Base-by-base conservation (phyloP, 1,140 invertebrate species). In the Rhopalosiphum maidis region DNA sequence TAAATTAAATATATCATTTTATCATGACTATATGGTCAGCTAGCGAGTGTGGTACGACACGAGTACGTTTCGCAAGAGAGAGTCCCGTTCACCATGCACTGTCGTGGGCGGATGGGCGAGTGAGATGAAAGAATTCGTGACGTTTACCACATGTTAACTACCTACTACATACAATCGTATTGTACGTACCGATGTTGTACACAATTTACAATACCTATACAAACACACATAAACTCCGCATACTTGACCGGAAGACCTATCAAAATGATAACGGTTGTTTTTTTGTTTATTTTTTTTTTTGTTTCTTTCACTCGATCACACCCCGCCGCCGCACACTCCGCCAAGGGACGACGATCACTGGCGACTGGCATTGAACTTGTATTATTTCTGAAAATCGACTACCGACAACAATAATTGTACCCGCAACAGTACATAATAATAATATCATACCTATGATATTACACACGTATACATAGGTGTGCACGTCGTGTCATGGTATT, bases 341-440 rank as follows among this genome's bases (percentile, higher is more conserved):
- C 30, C 30, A n/a, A 9, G 60, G 60, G 60, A 77, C n/a, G 15
- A 35, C 30, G 15, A 35, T 77, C 60, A 35, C 30, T n/a, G 60
- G 60, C n/a, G 60, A 35, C 60, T 15, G 18, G 48, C 48, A 51
- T 18, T 18, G 48, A 18, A 51, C 48, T 77, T 18, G 15, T 77
- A 35, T 77, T 77, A 77, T 77, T 77, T 77, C 60, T 35, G n/a
- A 77, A 77, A 77, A 77, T n/a, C 60, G 60, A 77, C 60, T 77
- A 77, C 60, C 60, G 60, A 77, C 60, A n/a, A 77, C 60, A 77
- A 77, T n/a, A n/a, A 77, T 77, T n/a, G n/a, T 77, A 77, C 60
- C 18, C 60, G n/a, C 30, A 77, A 77, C 60, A 77, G 60, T 77
- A 51, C 0, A 77, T n/a, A 77, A n/a, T 77, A 68, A 68, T 18